Conservation (phyloP, 2,113 vertebrate genomes). For the Sphyrna mokarran region DNA sequence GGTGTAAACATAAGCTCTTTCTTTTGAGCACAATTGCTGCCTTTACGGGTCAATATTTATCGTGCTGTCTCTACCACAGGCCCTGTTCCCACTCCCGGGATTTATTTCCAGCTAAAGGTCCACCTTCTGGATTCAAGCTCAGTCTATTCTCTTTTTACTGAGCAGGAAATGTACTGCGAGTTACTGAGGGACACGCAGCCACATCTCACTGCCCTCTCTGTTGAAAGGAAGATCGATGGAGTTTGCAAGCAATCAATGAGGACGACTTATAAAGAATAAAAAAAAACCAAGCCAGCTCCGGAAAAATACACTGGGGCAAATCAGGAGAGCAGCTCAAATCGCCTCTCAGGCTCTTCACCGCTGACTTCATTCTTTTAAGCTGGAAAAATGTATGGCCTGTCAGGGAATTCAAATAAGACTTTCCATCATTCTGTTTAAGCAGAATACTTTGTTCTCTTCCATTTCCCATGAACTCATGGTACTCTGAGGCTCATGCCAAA, state of each 20-base stretch:
- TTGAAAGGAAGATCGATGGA: background rate
- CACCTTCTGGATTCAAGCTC: background rate
- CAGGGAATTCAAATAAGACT: background rate
- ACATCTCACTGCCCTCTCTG: background rate
- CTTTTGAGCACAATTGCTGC: background rate
- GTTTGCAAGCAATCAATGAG: background rate
- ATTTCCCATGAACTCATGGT: constrained; percentile 20
- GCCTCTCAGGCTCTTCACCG: background rate
- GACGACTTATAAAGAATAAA: background rate
- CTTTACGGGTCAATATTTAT: background rate
- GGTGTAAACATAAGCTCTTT: background rate
- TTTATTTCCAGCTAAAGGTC: background rate
- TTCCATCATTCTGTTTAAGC: background rate
- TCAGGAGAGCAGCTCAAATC: background rate
- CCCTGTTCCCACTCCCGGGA: background rate
- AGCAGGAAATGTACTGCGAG: no score
- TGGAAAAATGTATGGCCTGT: background rate
- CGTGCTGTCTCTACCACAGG: background rate
- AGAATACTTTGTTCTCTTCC: background rate
- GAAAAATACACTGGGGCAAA: background rate
- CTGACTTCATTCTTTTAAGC: background rate
- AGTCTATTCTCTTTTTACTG: background rate
- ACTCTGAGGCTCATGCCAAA: background rate
- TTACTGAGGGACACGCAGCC: background rate
- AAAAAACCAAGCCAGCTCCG: background rate